Evolutionary conservation across 2,797 vertebrate species (phyloP).

Genomic region (Ptychadena robeensis): DNA sequence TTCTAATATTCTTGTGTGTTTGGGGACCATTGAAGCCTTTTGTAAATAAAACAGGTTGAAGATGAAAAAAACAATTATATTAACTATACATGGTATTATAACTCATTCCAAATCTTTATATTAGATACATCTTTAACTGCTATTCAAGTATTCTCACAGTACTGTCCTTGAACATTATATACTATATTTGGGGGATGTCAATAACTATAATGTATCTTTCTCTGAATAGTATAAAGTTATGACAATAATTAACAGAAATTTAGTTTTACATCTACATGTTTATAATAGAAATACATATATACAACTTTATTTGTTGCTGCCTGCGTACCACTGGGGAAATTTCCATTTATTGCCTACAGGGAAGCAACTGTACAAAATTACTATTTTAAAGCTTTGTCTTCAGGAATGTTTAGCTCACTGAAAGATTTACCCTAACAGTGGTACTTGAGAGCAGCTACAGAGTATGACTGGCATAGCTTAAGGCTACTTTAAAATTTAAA

Average conservation of each 20-base stretch:
- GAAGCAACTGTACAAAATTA: too few relatives aligned
- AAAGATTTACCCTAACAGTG: too few relatives aligned
- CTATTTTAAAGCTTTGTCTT: too few relatives aligned
- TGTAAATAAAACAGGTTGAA: slow-evolving; percentile 37
- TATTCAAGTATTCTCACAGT: not conserved
- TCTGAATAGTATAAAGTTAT: not conserved
- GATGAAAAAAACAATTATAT: not conserved
- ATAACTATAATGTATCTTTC: not conserved
- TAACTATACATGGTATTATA: not conserved
- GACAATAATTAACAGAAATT: not conserved
- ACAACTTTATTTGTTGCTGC: not conserved
- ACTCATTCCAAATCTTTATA: not conserved
- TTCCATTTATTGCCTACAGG: not conserved
- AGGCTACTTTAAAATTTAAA: too few relatives aligned
- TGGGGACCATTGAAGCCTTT: slow-evolving; percentile 58
- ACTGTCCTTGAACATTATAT: not conserved
- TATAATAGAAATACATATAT: not conserved
- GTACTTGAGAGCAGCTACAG: too few relatives aligned
- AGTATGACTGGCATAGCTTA: too few relatives aligned
- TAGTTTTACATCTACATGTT: not conserved
- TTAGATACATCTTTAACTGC: slow-evolving; percentile 7
- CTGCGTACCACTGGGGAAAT: not conserved
- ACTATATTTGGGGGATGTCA: not conserved
- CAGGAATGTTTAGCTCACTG: too few relatives aligned
- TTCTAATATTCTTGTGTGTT: slow-evolving; percentile 1